Conservation (phyloP, 1,140 invertebrate species). For the Rhopalosiphum padi region DNA sequence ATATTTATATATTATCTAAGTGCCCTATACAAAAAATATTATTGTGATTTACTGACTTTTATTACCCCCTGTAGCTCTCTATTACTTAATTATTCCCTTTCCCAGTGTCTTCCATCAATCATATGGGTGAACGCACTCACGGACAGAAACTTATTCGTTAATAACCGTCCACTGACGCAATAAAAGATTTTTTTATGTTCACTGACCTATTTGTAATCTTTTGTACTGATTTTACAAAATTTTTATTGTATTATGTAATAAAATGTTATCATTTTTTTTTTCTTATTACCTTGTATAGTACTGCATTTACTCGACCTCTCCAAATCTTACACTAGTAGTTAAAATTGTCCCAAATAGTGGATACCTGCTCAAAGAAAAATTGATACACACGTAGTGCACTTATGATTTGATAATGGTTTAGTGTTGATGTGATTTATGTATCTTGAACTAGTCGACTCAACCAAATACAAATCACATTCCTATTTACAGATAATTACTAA, state of each 20-base stretch:
- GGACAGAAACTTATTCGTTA: constrained; percentile 23
- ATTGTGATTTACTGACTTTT: constrained; percentile 28
- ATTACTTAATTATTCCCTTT: constrained; percentile 19
- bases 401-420: constrained; percentile 1
- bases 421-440: background rate
- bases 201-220: constrained; percentile 27
- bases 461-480: background rate
- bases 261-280: constrained; percentile 55
- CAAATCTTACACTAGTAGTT: background rate
- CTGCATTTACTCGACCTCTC: background rate
- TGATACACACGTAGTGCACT: background rate
- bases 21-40: background rate
- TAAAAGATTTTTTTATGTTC: constrained; percentile 30
- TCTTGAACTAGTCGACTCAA: background rate
- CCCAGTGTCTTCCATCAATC: constrained; percentile 48
- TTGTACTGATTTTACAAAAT: constrained; percentile 49
- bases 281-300: background rate
- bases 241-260: constrained; percentile 49
- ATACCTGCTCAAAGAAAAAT: background rate
- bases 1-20: constrained; percentile 1
- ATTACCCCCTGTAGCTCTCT: constrained; percentile 28
- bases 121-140: background rate
- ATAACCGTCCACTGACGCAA: constrained; percentile 36
- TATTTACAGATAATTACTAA: background rate
- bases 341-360: background rate